Percentiles rank a stretch among this genome's conserved stretches.
Conservation (phyloP, 2,113 vertebrate species). For the Emydura subglobosa region DNA sequence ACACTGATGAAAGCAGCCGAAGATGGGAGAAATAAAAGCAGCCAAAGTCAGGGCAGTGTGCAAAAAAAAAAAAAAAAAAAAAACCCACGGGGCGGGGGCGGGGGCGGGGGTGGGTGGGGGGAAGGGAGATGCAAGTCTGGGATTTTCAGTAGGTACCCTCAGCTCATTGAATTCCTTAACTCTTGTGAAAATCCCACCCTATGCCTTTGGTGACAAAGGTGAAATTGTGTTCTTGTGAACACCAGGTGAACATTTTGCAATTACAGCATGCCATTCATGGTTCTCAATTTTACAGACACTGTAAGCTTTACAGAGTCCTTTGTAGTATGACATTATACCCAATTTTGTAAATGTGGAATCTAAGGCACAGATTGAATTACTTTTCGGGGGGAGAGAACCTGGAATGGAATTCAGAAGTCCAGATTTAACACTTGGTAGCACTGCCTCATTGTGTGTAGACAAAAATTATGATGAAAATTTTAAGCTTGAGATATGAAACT, state of each 20-base stretch:
- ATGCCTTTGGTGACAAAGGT: fast-evolving
- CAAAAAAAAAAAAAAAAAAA: too few species aligned
- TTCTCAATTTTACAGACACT: background rate
- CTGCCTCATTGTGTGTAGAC: fast-evolving
- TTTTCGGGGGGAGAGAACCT: background rate
- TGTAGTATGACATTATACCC: fast-evolving
- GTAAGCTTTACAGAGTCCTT: background rate
- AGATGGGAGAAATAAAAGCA: background rate
- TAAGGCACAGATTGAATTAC: background rate
- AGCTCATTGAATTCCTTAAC: background rate
- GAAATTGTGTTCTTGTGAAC: background rate
- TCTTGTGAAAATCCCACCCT: background rate
- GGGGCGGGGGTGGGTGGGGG: background rate
- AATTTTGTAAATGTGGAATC: background rate
- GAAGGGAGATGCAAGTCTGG: background rate
- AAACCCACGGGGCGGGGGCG: too few species aligned
- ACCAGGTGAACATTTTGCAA: background rate
- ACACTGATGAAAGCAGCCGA: background rate
- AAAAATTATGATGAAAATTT: fast-evolving
- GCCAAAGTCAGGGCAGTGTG: background rate
- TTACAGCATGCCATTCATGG: background rate
- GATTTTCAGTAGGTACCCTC: background rate
- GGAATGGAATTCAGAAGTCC: background rate
- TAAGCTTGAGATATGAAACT: background rate
- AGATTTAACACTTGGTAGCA: background rate